phyloP scores from a whole-genome alignment of 1,140 invertebrate species.

The Drosophila hydei region DNA sequence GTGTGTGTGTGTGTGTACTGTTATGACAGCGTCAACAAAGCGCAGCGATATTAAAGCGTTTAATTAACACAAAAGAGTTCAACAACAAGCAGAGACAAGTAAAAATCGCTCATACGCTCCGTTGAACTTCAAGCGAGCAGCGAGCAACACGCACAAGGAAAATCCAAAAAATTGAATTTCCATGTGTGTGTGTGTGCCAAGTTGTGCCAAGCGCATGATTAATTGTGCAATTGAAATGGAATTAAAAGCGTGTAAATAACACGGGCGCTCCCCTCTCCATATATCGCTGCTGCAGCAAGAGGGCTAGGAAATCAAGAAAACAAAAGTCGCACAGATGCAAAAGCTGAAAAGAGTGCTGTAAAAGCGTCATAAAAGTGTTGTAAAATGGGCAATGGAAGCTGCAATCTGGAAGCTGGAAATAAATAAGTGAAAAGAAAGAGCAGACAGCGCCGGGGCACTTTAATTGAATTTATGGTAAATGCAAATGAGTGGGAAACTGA shows the following conservation, averaged over 20 bases:
- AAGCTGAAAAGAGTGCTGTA: background rate
- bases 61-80: slow-evolving; percentile 81
- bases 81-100: slow-evolving; percentile 61
- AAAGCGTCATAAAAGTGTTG: background rate
- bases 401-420: slow-evolving; percentile 24
- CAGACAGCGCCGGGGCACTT: slow-evolving; percentile 35
- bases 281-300: too few relatives aligned
- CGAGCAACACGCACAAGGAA: slow-evolving; percentile 62
- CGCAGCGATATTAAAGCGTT: slow-evolving; percentile 73
- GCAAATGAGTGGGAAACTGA: slow-evolving; percentile 73
- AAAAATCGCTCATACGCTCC: slow-evolving; percentile 78
- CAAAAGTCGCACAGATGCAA: background rate
- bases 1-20: slow-evolving; percentile 36
- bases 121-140: slow-evolving; percentile 58
- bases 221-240: slow-evolving; percentile 78
- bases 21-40: slow-evolving; percentile 78
- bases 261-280: background rate
- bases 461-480: slow-evolving; percentile 80
- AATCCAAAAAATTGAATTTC: slow-evolving; percentile 17
- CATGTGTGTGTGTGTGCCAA: slow-evolving; percentile 45
- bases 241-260: slow-evolving; percentile 75
- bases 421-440: slow-evolving; percentile 27
- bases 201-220: slow-evolving; percentile 77
- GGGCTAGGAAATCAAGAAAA: slow-evolving; percentile 11
- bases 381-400: slow-evolving; percentile 2